Evolutionary conservation across 1,140 invertebrate genomes (phyloP).

Genomic region (Hormaphis cornu): DNA sequence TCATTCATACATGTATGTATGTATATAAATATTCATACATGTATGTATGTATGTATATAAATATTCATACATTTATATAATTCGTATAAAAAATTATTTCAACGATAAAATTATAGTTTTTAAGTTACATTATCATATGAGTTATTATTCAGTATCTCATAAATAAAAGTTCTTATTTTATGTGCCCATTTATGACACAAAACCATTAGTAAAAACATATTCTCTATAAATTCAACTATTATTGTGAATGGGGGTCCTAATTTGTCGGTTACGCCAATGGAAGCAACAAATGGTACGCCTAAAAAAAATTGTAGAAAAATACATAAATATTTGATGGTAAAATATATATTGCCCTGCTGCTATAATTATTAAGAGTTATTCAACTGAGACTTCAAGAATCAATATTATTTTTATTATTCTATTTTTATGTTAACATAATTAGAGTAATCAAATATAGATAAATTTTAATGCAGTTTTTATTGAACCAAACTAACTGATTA

Average conservation of each 20-base stretch:
- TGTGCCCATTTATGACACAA: constrained; percentile 22
- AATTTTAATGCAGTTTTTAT: background rate
- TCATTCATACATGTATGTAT: background rate
- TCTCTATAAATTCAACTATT: background rate
- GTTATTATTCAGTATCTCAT: background rate
- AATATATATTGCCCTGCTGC: too few species aligned
- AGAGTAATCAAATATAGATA: background rate
- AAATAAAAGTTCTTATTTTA: constrained; percentile 25
- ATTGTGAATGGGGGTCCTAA: background rate
- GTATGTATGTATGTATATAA: too few species aligned
- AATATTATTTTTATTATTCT: background rate
- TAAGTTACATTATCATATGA: constrained; percentile 19
- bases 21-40: background rate
- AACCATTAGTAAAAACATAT: background rate
- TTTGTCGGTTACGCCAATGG: constrained; percentile 18
- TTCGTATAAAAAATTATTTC: too few species aligned
- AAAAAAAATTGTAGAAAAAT: background rate
- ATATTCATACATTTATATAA: too few species aligned
- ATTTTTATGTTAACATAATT: background rate
- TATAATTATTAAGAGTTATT: too few species aligned
- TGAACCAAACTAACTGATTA: too few species aligned
- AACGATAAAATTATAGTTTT: constrained; percentile 13
- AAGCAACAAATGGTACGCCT: constrained; percentile 6
- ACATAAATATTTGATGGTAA: too few species aligned
- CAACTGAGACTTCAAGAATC: background rate